phyloP scores from a whole-genome alignment of 2,888 invertebrate genomes.

The Xylophagus ater region DNA sequence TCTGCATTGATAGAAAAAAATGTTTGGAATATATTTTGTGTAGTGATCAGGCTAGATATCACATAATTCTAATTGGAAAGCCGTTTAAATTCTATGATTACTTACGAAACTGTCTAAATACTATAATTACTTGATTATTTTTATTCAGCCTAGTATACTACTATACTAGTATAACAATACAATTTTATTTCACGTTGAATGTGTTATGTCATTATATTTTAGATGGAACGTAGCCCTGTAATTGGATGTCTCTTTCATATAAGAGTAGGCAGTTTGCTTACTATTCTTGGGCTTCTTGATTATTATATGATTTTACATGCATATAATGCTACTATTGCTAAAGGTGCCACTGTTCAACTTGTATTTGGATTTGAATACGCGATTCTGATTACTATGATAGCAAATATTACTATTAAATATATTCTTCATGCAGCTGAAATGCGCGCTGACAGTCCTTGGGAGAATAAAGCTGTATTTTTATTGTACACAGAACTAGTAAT shows the following conservation, averaged over 20 bases:
- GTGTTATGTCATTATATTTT: slow-evolving; percentile 17
- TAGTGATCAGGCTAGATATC: too few relatives aligned
- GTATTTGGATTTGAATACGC: slow-evolving; percentile 99
- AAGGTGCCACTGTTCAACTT: slow-evolving; percentile 94
- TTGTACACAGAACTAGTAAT: slow-evolving; percentile 93
- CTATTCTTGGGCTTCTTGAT: slow-evolving; percentile 72
- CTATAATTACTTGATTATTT: too few relatives aligned
- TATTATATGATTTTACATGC: slow-evolving; percentile 85
- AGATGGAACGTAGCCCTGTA: slow-evolving; percentile 99
- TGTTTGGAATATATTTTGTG: too few relatives aligned
- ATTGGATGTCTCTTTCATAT: slow-evolving; percentile 93
- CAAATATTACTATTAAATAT: slow-evolving; percentile 89
- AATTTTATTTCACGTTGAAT: too few relatives aligned
- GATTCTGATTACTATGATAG: slow-evolving; percentile 82
- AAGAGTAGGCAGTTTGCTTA: slow-evolving; percentile 73
- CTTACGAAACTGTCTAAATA: too few relatives aligned
- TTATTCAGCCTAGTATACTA: too few relatives aligned
- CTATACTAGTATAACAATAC: too few relatives aligned
- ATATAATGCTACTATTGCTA: slow-evolving; percentile 80
- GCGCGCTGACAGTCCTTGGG: slow-evolving; percentile 86
- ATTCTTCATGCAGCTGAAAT: slow-evolving; percentile 75
- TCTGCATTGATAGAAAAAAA: too few relatives aligned
- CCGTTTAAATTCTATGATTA: too few relatives aligned
- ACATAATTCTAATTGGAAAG: too few relatives aligned
- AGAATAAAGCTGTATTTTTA: slow-evolving; percentile 95